Conservation (phyloP, 2,888 invertebrate genomes). For the Allygus modestus region DNA sequence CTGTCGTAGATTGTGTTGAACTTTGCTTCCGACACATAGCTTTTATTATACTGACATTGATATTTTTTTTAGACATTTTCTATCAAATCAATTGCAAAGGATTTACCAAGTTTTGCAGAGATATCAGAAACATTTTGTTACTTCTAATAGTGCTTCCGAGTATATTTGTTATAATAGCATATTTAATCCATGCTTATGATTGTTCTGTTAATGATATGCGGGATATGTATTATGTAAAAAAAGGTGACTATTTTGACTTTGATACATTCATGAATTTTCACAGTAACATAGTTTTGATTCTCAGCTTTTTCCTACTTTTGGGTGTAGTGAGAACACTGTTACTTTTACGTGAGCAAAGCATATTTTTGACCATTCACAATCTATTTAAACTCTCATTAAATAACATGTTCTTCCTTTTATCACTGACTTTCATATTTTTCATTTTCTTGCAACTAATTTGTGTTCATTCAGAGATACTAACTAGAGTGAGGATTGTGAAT, state of each 20-base stretch:
- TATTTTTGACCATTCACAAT: too few relatives aligned
- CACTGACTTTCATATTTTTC: too few relatives aligned
- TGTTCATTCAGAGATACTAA: too few relatives aligned
- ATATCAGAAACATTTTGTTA: neutral
- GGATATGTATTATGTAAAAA: neutral
- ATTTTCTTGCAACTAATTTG: too few relatives aligned
- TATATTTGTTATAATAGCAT: neutral
- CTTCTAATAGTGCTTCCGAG: neutral
- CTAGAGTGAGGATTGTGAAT: too few relatives aligned
- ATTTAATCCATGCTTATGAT: neutral
- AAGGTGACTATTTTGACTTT: neutral
- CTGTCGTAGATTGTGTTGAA: neutral
- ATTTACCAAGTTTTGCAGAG: neutral
- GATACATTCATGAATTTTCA: too few relatives aligned
- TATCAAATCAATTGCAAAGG: neutral
- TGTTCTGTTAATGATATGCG: neutral
- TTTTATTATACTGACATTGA: neutral
- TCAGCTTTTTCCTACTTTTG: neutral
- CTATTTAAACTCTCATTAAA: too few relatives aligned
- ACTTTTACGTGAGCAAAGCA: too few relatives aligned
- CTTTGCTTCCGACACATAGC: neutral
- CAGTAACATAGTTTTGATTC: neutral
- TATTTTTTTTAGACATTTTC: neutral
- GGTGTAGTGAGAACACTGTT: neutral
- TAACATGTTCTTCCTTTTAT: too few relatives aligned